phyloP scores from a whole-genome alignment of 2,888 invertebrate species.

The Mechanitis mazaeus region DNA sequence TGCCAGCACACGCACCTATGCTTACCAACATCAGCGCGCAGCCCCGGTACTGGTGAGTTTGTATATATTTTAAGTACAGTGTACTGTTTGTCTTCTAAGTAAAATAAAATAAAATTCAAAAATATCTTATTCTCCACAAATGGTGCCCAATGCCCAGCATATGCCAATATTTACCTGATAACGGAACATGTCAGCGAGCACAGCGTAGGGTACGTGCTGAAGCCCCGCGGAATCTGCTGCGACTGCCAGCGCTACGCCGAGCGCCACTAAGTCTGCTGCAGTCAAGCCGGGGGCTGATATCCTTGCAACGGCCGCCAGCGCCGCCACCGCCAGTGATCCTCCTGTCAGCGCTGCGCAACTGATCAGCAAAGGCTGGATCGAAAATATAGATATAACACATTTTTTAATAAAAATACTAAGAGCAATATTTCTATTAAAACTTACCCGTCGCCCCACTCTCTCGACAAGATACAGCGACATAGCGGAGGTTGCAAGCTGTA shows the following conservation, averaged over 20 bases:
- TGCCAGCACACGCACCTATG: slow-evolving; percentile 41
- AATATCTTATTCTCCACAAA: no score
- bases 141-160: no score
- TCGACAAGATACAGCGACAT: slow-evolving; percentile 52
- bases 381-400: no score
- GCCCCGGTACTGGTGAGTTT: slow-evolving; percentile 46
- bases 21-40: slow-evolving; percentile 49
- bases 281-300: slow-evolving; percentile 20
- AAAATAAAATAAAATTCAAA: no score
- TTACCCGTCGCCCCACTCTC: slow-evolving; percentile 51
- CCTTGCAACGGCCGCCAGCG: slow-evolving; percentile 26
- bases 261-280: slow-evolving; percentile 27
- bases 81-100: no score
- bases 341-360: slow-evolving; percentile 34
- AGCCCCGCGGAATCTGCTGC: slow-evolving; percentile 54
- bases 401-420: no score
- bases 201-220: slow-evolving; percentile 58
- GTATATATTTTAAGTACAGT: no score
- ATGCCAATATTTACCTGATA: slow-evolving; percentile 42
- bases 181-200: slow-evolving; percentile 56
- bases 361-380: slow-evolving; percentile 45
- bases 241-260: slow-evolving; percentile 46
- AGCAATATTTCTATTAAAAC: slow-evolving; percentile 9
- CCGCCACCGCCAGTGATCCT: slow-evolving; percentile 29
- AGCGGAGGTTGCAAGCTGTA: slow-evolving; percentile 46